phyloP scores from a whole-genome alignment of 2,888 invertebrate species.

The Spodoptera littoralis region DNA sequence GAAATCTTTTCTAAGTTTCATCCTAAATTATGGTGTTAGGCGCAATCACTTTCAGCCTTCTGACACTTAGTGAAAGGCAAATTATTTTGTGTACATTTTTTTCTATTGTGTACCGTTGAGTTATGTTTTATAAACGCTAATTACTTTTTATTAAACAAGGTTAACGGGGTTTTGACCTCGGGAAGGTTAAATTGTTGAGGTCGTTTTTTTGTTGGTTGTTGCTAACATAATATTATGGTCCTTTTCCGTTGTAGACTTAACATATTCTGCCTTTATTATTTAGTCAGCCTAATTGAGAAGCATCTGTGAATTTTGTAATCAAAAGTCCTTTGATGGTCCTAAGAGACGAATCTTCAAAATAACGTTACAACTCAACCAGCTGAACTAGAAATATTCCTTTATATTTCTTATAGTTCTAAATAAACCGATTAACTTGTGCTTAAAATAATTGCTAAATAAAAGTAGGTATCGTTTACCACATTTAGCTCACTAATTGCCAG shows the following conservation, averaged over 20 bases:
- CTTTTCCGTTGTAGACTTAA: too few relatives aligned
- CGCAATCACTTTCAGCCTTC: constrained; percentile 76
- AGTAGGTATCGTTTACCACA: constrained; percentile 23
- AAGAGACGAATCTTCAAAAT: too few relatives aligned
- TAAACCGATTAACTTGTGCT: too few relatives aligned
- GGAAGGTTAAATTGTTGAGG: constrained; percentile 5
- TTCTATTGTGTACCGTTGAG: constrained; percentile 32
- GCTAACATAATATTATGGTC: too few relatives aligned
- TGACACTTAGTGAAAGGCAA: constrained; percentile 64
- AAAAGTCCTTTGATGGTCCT: too few relatives aligned
- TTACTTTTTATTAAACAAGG: constrained; percentile 43
- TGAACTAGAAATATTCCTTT: too few relatives aligned
- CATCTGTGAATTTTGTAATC: too few relatives aligned
- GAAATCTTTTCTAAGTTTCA: constrained; percentile 80
- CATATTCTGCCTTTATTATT: too few relatives aligned
- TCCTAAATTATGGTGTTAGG: constrained; percentile 79
- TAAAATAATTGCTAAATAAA: constrained; percentile 14
- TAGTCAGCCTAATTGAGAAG: too few relatives aligned
- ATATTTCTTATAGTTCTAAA: too few relatives aligned
- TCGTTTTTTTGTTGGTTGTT: neutral
- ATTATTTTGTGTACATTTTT: constrained; percentile 60
- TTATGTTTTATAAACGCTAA: constrained; percentile 46
- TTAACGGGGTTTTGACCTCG: constrained; percentile 18
- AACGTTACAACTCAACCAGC: too few relatives aligned
- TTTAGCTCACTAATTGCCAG: constrained; percentile 31